Conservation (phyloP, 30 jellyfish, hydroid and myxozoan species). For the Nemopilema nomurai region DNA sequence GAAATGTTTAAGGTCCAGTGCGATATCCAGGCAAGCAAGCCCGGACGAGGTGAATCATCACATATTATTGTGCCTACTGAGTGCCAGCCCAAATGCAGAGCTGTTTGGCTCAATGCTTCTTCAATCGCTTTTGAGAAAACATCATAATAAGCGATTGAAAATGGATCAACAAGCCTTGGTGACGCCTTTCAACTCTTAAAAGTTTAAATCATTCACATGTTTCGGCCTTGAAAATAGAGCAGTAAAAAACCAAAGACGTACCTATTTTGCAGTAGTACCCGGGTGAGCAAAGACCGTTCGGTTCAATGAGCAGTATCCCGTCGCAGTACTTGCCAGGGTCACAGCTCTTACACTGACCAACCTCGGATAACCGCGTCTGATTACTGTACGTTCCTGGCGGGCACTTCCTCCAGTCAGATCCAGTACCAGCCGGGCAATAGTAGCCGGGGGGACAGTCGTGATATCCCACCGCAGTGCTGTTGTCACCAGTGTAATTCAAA, state of each 20-base stretch:
- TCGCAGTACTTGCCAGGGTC: slow-evolving; percentile 88
- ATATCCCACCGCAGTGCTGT: slow-evolving; percentile 59
- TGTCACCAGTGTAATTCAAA: slow-evolving; percentile 60
- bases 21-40: too few species aligned
- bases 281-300: slow-evolving; percentile 79
- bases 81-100: too few species aligned
- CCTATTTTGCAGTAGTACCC: slow-evolving; percentile 94
- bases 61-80: too few species aligned
- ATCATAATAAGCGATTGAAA: too few species aligned
- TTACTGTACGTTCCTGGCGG: slow-evolving; percentile 98
- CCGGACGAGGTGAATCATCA: too few species aligned
- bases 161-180: too few species aligned
- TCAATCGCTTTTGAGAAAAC: too few species aligned
- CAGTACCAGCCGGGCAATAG: slow-evolving; percentile 93
- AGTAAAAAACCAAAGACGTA: slow-evolving; percentile 5
- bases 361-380: slow-evolving; percentile 69
- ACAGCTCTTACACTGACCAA: slow-evolving; percentile 81
- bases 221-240: too few species aligned
- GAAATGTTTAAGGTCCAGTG: too few species aligned
- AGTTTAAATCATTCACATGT: too few species aligned
- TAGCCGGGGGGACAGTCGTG: slow-evolving; percentile 85
- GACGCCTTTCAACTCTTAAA: too few species aligned
- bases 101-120: too few species aligned
- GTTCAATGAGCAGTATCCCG: slow-evolving; percentile 59
- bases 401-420: slow-evolving; percentile 74